Percentiles rank a stretch among this genome's conserved stretches.
Evolutionary conservation across 1,140 invertebrate genomes (phyloP).

Genomic region (Ceratina australensis): DNA sequence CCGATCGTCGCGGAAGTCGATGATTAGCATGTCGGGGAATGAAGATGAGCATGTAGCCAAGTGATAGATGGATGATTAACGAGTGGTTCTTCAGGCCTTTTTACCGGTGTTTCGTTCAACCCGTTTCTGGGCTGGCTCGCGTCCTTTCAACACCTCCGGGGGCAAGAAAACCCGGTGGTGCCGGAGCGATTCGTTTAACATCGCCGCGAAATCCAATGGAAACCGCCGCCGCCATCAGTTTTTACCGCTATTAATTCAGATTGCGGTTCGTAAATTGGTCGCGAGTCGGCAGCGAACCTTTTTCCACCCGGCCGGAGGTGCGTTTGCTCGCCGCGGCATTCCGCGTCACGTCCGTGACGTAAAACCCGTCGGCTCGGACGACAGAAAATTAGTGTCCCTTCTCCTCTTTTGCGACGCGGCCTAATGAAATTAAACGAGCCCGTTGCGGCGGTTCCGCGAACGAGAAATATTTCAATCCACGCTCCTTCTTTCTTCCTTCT

Average conservation of each 20-base stretch:
- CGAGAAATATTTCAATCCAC: slow-evolving; percentile 46
- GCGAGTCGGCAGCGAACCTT: slow-evolving; percentile 17
- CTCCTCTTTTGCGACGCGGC: slow-evolving; percentile 24
- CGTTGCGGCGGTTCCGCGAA: slow-evolving; percentile 43
- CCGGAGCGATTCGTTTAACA: slow-evolving; percentile 45
- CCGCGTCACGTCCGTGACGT: slow-evolving; percentile 46
- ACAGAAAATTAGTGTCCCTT: slow-evolving; percentile 60
- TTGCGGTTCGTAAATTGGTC: slow-evolving; percentile 52
- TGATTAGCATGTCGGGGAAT: slow-evolving; percentile 22
- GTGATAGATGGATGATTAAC: slow-evolving; percentile 29
- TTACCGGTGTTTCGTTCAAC: slow-evolving; percentile 7
- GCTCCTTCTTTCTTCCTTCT: neutral
- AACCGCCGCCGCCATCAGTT: neutral
- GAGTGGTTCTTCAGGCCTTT: slow-evolving; percentile 4
- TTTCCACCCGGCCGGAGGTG: slow-evolving; percentile 18
- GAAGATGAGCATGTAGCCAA: slow-evolving; percentile 11
- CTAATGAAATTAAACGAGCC: slow-evolving; percentile 59
- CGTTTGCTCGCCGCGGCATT: slow-evolving; percentile 44
- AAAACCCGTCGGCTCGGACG: slow-evolving; percentile 47
- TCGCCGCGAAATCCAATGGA: slow-evolving; percentile 40
- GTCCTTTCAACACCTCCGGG: slow-evolving; percentile 36
- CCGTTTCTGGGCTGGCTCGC: neutral
- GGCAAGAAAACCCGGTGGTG: slow-evolving; percentile 28
- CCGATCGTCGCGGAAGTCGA: no score
- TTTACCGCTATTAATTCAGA: slow-evolving; percentile 50